Evolutionary conservation across 2,888 invertebrate species (phyloP).

Genomic region (Drosophila infuscata): DNA sequence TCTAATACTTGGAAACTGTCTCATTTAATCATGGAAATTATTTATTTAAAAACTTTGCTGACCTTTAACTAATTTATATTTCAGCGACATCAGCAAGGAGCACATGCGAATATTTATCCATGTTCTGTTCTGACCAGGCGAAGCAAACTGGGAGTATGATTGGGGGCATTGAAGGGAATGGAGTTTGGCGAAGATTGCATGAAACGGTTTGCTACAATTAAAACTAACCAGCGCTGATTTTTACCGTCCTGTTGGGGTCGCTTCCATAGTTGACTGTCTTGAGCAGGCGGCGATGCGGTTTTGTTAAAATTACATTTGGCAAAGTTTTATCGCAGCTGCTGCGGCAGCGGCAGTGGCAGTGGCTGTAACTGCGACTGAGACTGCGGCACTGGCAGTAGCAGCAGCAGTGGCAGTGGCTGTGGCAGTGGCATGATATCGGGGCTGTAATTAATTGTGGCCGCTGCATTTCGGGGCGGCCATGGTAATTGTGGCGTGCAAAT

Average conservation of each 20-base stretch:
- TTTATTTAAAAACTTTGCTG: neutral
- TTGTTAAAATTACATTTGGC: conserved; percentile 81
- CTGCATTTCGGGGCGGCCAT: conserved; percentile 79
- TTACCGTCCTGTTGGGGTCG: conserved; percentile 32
- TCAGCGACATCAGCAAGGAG: neutral
- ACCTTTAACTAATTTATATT: neutral
- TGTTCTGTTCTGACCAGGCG: neutral
- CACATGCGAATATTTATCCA: conserved; percentile 1
- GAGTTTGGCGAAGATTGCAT: conserved; percentile 77
- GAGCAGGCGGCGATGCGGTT: conserved; percentile 80
- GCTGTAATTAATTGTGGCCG: conserved; percentile 80
- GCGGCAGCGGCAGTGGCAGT: conserved; percentile 28
- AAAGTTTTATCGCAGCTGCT: conserved; percentile 79
- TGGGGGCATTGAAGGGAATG: conserved; percentile 32
- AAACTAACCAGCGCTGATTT: conserved; percentile 78
- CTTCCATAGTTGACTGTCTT: conserved; percentile 57
- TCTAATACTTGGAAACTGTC: neutral
- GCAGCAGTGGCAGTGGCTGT: conserved; percentile 25
- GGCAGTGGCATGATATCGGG: conserved; percentile 71
- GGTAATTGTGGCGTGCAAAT: conserved; percentile 81
- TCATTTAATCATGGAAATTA: neutral
- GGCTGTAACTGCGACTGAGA: conserved; percentile 35
- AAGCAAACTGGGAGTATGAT: neutral
- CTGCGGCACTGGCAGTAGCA: conserved; percentile 27
- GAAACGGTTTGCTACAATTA: conserved; percentile 82